These are phyloP conservation scores for Daboia siamensis DNA, from an alignment of 2,113 vertebrate genomes.

Conservation along the genomic window DNA sequence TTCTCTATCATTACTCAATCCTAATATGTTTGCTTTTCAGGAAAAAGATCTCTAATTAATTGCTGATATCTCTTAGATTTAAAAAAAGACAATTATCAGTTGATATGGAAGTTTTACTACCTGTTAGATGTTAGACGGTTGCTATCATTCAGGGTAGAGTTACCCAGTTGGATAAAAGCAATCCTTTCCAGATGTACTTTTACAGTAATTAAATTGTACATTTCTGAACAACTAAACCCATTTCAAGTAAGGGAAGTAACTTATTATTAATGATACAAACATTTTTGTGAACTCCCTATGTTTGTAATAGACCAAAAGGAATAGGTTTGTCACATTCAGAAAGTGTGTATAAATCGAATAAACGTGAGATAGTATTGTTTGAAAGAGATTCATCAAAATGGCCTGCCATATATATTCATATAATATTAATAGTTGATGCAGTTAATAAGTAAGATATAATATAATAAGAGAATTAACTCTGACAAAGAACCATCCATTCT, in stretches of 20 bases:
- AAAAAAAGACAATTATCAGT: not conserved
- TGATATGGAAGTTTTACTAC: not conserved
- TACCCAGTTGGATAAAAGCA: not conserved
- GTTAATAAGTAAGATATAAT: too few species aligned
- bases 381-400: not conserved
- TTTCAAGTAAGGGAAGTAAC: not conserved
- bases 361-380: not conserved
- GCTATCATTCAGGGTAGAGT: not conserved
- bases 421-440: too few species aligned
- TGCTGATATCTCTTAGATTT: not conserved
- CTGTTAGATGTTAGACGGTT: not conserved
- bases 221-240: not conserved
- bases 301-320: not conserved
- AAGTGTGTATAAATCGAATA: not conserved
- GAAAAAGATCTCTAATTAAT: not conserved
- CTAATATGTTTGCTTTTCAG: not conserved
- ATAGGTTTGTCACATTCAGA: not conserved
- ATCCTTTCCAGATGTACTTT: not conserved
- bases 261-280: not conserved
- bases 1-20: not conserved
- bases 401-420: too few species aligned
- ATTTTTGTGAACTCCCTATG: not conserved
- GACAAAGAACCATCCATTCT: not conserved
- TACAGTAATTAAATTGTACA: not conserved
- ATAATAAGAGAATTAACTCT: not conserved